Percentiles rank a stretch among this genome's conserved stretches.
These are phyloP conservation scores for Chrysomela aeneicollis DNA, from an alignment of 2,888 invertebrate species.

Conservation along the genomic window DNA sequence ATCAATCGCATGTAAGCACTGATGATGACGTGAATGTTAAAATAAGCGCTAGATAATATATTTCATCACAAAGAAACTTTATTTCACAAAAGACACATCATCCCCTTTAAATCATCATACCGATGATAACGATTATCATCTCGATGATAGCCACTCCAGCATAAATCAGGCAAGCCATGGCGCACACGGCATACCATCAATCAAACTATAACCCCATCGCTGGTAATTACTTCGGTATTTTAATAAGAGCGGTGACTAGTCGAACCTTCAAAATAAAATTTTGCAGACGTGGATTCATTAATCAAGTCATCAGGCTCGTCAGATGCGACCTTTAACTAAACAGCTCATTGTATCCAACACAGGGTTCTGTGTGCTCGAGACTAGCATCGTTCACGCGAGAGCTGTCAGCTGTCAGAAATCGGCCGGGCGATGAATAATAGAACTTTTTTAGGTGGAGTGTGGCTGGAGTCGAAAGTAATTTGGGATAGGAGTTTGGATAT, in stretches of 20 bases:
- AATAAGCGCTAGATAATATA: no score
- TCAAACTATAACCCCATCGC: conserved; percentile 47
- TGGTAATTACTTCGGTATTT: conserved; percentile 49
- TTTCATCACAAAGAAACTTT: no score
- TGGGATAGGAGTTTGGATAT: no score
- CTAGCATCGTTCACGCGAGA: neutral
- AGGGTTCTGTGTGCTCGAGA: conserved; percentile 4
- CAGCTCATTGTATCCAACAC: conserved; percentile 23
- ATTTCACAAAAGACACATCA: no score
- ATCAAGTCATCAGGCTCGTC: conserved; percentile 37
- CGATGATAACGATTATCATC: neutral
- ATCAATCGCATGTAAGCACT: no score
- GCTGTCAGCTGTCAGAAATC: neutral
- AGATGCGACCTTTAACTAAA: conserved; percentile 24
- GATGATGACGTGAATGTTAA: no score
- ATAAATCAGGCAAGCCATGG: neutral
- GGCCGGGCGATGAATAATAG: no score
- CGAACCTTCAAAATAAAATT: conserved; percentile 51
- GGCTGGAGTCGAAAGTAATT: no score
- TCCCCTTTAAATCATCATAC: neutral
- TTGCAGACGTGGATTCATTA: conserved; percentile 47
- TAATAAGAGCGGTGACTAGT: conserved; percentile 52
- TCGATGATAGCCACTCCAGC: neutral
- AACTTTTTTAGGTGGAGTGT: no score
- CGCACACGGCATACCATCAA: conserved; percentile 43